Conservation (phyloP, 2,797 vertebrate genomes). For the Fringilla coelebs region DNA sequence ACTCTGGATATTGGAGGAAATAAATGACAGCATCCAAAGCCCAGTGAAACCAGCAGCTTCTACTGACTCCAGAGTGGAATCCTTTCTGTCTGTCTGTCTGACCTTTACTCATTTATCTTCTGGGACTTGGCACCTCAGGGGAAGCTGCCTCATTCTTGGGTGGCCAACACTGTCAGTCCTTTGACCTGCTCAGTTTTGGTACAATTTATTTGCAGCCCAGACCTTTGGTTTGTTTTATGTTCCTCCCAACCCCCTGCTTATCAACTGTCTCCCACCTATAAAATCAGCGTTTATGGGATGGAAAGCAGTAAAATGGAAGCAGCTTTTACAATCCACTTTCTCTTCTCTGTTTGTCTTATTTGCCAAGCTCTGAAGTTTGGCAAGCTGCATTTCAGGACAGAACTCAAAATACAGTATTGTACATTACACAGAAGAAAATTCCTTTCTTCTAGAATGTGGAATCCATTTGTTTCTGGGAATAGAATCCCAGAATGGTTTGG, state of each 20-base stretch:
- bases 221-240: not conserved
- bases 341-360: not conserved
- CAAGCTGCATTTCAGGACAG: not conserved
- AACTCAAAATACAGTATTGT: not conserved
- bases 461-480: not conserved
- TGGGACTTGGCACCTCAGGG: not conserved
- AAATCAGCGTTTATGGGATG: not conserved
- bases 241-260: not conserved
- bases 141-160: not conserved
- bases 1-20: not conserved
- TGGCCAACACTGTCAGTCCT: not conserved
- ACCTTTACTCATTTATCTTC: not conserved
- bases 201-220: not conserved
- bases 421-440: not conserved
- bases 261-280: not conserved
- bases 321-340: conserved; percentile 14
- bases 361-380: not conserved
- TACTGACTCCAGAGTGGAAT: not conserved
- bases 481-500: not conserved
- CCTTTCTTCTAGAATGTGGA: not conserved
- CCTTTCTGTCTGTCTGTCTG: not conserved
- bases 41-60: not conserved
- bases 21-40: not conserved
- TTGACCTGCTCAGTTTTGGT: not conserved
- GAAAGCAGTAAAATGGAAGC: conserved; percentile 3